Evolutionary conservation across 1,140 invertebrate genomes (phyloP), one percentile per base, ranked within the genome.

Genomic region (Acromyrmex heyeri): DNA sequence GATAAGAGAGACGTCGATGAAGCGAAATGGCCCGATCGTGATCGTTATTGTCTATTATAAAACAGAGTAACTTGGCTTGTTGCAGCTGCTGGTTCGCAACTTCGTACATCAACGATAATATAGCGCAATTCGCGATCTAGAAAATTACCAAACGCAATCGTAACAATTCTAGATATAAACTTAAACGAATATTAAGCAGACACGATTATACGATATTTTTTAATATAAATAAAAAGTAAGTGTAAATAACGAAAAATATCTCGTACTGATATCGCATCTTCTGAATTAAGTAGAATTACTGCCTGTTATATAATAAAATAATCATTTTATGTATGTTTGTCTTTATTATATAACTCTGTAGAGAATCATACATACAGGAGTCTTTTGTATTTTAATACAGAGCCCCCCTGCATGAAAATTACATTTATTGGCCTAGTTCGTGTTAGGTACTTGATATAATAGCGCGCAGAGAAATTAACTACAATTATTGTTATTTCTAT

Each of bases 41-140:
- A 93, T 94, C 88, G 88, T 93, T 94, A 93, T 93, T 93, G 92
- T 92, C 93, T 91, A 92, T 93, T 92, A 93, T 91, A 91, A 92
- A 91, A 89, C 69, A 88, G 89, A 91, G 85, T 67, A 67, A 90
- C 86, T 82, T 92, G 93, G 87, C 88, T 90, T 86, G 91, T 89
- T 91, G 93, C 93, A 93, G 93, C 93, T 94, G 93, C 90, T 87
- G 86, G 53, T 82, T 53, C 53, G 65, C 65, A 79, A 72, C 16
- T 91, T 90, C 72, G 65, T 87, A 77, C 86, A 67, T 61, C 57
- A 77, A 85, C 65, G 76, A 88, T 85, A 67, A 90, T 92, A 90
- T 90, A 91, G 86, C 48, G 24, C 88, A 90, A 93, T 88, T 92
- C 91, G 90, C 92, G 92, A 92, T 93, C 88, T 91, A 93, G 91